Percentiles rank a stretch among this genome's conserved stretches.
Conservation (phyloP, 2,113 vertebrate genomes). For the Ochotona princeps region DNA sequence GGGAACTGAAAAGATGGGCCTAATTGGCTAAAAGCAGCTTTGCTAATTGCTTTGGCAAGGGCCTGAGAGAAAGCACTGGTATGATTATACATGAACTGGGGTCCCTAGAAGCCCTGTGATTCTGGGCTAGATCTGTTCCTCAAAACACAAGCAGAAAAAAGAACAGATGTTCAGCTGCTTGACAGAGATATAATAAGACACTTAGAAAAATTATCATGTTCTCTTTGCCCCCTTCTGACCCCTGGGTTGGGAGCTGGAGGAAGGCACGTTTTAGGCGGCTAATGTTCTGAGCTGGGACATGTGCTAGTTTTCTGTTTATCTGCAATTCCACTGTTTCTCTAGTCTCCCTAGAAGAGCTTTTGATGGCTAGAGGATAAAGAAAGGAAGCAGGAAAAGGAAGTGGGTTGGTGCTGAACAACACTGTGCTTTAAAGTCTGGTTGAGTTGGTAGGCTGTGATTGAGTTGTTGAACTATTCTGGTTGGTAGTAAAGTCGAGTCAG, state of each 20-base stretch:
- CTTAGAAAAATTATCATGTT: slow-evolving; percentile 69
- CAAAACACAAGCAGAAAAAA: slow-evolving; percentile 59
- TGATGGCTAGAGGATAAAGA: not conserved
- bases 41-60: slow-evolving; percentile 74
- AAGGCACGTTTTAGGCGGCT: not conserved
- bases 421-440: not conserved
- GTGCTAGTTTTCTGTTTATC: not conserved
- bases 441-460: not conserved
- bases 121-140: slow-evolving; percentile 62
- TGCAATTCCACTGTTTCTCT: not conserved
- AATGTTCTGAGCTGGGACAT: not conserved
- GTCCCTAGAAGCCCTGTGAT: slow-evolving; percentile 74
- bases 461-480: not conserved
- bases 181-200: slow-evolving; percentile 51
- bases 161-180: slow-evolving; percentile 79
- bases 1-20: slow-evolving; percentile 72
- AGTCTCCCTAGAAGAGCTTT: not conserved
- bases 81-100: slow-evolving; percentile 69
- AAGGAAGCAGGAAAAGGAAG: not conserved
- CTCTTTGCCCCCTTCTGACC: slow-evolving; percentile 42
- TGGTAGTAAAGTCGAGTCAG: not conserved
- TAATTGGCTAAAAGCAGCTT: slow-evolving; percentile 83
- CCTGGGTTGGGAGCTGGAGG: slow-evolving; percentile 42
- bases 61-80: slow-evolving; percentile 75
- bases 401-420: not conserved